Base-by-base conservation (phyloP, 2,113 vertebrate genomes). In the Malurus elegans region DNA sequence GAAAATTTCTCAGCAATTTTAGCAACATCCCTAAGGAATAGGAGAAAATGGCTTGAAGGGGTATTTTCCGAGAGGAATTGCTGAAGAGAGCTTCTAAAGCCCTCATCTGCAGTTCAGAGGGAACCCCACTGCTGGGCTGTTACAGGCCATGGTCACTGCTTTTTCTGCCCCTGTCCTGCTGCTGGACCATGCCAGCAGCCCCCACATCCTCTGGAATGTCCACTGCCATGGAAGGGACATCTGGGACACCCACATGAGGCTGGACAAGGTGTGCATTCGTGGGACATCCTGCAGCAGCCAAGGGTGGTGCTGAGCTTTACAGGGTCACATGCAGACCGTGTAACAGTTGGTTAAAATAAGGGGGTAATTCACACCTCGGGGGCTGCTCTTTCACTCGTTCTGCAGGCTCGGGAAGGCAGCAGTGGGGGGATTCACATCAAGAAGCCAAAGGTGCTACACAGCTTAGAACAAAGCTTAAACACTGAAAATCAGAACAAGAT, bases 1-100 rank as follows among this genome's bases (percentile, higher is more conserved):
- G 85, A 84, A 79, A 93, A 56, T 71, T 78, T 75, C 64, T 79
- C 51, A 84, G 69, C 69, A 85, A 75, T 91, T 95, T 89, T 65
- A 82, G 76, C 44, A 87, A 53, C 89, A 79, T 50, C 53, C 65
- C 45, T 62, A 26, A 29, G 45, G 84, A 87, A 75, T 38, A 42
- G 60, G 32, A 69, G 64, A 50, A 91, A 91, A 70, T 18, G 48
- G 51, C 67, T 36, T 38, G 36, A 76, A 80, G 54, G 19, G n/a
- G 34, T 34, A 45, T 51, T n/a, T 91, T 71, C 34, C 44, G 9
- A 12, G 61, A 79, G 40, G 86, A 75, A 81, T 72, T 87, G n/a
- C 65, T 85, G 60, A 32, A 72, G 65, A 72, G 44, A 75, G 45
- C 31, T 81, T 57, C 51, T 44, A 79, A 89, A 92, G 56, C 42